phyloP scores from a whole-genome alignment of 2,113 vertebrate genomes.

The Martes martes region DNA sequence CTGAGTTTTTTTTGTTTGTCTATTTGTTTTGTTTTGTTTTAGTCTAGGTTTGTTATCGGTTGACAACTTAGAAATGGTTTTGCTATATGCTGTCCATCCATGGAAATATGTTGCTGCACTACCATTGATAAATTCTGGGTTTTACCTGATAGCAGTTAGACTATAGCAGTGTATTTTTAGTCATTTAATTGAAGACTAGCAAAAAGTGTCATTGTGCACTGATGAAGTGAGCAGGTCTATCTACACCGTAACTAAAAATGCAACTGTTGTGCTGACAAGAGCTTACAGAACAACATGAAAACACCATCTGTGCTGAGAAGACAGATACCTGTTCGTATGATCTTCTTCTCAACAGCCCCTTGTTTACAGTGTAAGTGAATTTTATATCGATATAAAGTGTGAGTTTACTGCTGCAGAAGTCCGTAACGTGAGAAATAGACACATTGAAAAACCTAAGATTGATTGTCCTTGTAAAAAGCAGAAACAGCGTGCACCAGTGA shows the following conservation, averaged over 20 bases:
- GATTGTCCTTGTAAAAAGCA: conserved; percentile 66
- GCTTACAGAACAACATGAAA: conserved; percentile 45
- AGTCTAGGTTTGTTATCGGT: not conserved
- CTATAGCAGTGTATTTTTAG: not conserved
- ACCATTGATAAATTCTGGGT: not conserved
- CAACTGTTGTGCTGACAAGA: conserved; percentile 33
- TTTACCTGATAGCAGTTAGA: not conserved
- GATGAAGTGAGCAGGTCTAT: conserved; percentile 32
- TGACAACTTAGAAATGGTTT: not conserved
- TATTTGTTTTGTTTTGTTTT: not conserved
- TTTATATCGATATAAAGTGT: conserved; percentile 71
- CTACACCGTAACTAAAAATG: not conserved
- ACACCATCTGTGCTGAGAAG: conserved; percentile 65
- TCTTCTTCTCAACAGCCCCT: conserved; percentile 63
- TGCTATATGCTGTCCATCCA: not conserved
- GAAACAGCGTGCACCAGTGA: conserved; percentile 54
- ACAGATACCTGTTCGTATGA: conserved; percentile 55
- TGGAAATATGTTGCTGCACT: not conserved
- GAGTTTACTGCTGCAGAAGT: conserved; percentile 64
- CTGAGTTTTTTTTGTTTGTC: no score
- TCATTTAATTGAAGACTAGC: conserved; percentile 13
- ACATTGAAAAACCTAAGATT: conserved; percentile 64
- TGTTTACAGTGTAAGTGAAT: conserved; percentile 73
- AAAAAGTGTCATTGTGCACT: not conserved
- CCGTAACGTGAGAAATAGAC: conserved; percentile 49